phyloP scores from a whole-genome alignment of 35 echinoderm and acorn worm species.

The Holothuria glaberrima region DNA sequence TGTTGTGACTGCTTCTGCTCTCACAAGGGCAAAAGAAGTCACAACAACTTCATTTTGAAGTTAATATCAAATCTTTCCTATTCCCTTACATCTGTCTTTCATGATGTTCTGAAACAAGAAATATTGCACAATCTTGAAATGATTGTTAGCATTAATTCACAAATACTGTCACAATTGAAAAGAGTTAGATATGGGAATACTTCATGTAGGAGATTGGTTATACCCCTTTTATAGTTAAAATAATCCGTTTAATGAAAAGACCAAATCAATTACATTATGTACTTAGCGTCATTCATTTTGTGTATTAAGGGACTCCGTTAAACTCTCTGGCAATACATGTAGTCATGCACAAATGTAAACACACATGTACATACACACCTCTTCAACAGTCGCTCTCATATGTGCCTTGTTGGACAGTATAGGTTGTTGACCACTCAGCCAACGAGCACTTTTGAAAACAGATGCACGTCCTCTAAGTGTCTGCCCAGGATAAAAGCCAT shows the following conservation, averaged over 20 bases:
- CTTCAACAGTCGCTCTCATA: slow-evolving; percentile 92
- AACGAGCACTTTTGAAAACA: slow-evolving; percentile 88
- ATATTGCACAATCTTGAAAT: too few relatives aligned
- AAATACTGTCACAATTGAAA: too few relatives aligned
- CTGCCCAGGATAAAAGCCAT: slow-evolving; percentile 93
- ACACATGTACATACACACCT: slow-evolving; percentile 52
- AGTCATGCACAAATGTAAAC: not conserved
- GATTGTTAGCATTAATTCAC: too few relatives aligned
- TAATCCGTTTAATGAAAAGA: too few relatives aligned
- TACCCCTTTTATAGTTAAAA: too few relatives aligned
- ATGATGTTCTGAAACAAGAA: too few relatives aligned
- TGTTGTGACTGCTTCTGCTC: too few relatives aligned
- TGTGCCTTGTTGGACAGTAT: slow-evolving; percentile 80
- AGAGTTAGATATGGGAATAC: too few relatives aligned
- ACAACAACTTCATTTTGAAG: not conserved
- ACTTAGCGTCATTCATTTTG: not conserved
- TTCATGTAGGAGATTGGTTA: not conserved
- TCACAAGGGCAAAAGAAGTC: too few relatives aligned
- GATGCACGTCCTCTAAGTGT: slow-evolving; percentile 71
- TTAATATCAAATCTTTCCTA: not conserved
- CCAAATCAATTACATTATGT: too few relatives aligned
- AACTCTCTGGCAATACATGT: not conserved
- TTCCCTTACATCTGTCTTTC: not conserved
- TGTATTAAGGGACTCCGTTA: too few relatives aligned
- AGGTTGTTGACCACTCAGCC: slow-evolving; percentile 90